These are phyloP conservation scores for Gouania willdenowi DNA, from an alignment of 2,797 vertebrate species.

Conservation along the genomic window DNA sequence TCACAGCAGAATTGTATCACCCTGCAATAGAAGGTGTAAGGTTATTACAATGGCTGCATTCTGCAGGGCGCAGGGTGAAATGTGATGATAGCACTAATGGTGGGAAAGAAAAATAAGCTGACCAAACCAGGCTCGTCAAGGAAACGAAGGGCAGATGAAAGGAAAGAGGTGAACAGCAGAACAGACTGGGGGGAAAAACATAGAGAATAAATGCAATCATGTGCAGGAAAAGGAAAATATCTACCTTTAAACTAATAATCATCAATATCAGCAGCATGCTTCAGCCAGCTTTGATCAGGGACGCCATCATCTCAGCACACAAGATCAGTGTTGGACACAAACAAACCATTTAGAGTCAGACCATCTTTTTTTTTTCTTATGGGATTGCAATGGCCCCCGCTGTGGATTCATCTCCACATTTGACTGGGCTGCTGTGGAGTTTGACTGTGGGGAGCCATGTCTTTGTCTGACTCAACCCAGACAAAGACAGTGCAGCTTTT, in stretches of 20 bases:
- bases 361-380: slow-evolving; percentile 1
- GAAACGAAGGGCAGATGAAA: slow-evolving; percentile 65
- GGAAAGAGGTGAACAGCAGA: slow-evolving; percentile 20
- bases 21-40: slow-evolving; percentile 65
- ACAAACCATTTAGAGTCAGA: slow-evolving; percentile 21
- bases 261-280: slow-evolving; percentile 24
- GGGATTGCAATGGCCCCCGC: slow-evolving; percentile 5
- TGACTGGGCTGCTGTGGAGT: slow-evolving; percentile 7
- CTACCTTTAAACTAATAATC: slow-evolving; percentile 28
- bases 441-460: slow-evolving; percentile 12
- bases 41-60: slow-evolving; percentile 72
- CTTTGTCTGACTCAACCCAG: slow-evolving; percentile 18
- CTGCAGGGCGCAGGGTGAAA: slow-evolving; percentile 70
- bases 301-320: slow-evolving; percentile 11
- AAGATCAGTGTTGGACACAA: slow-evolving; percentile 29
- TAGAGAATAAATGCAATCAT: not conserved
- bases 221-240: slow-evolving; percentile 16
- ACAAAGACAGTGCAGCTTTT: too few species aligned
- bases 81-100: slow-evolving; percentile 78
- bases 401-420: slow-evolving; percentile 24
- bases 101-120: slow-evolving; percentile 55
- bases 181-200: not conserved
- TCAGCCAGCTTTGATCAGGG: slow-evolving; percentile 21
- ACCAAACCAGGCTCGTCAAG: slow-evolving; percentile 59
- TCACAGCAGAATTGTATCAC: slow-evolving; percentile 75